A percentile compares a stretch with the other conserved stretches of the same genome.
Conservation (phyloP, 2,888 invertebrate genomes). For the Lithophane semibrunnea region DNA sequence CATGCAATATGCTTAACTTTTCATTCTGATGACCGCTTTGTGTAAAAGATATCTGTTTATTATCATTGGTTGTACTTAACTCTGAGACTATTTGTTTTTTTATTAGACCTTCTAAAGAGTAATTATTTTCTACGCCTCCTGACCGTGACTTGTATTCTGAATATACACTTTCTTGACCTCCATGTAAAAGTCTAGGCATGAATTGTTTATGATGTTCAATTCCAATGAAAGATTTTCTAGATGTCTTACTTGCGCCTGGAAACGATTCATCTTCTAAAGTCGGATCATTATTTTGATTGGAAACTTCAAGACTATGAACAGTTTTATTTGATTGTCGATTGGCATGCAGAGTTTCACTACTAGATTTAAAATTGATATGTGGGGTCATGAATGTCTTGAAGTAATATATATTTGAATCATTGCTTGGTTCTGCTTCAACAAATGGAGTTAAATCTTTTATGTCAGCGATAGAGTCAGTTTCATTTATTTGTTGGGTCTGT, state of each 20-base stretch:
- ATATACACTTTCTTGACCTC: slow-evolving; percentile 20
- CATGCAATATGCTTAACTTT: slow-evolving; percentile 37
- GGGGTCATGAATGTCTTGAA: slow-evolving; percentile 59
- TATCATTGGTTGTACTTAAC: slow-evolving; percentile 7
- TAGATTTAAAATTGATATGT: slow-evolving; percentile 41
- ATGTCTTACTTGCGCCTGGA: slow-evolving; percentile 22
- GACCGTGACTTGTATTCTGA: slow-evolving; percentile 26
- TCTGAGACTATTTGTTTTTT: slow-evolving; percentile 30
- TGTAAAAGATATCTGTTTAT: slow-evolving; percentile 15
- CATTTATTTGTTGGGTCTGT: slow-evolving; percentile 53
- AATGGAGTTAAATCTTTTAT: slow-evolving; percentile 25
- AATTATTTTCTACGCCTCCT: slow-evolving; percentile 20
- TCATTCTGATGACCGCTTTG: slow-evolving; percentile 32
- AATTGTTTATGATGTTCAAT: slow-evolving; percentile 21
- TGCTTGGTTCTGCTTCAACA: slow-evolving; percentile 44
- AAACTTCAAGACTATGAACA: slow-evolving; percentile 30
- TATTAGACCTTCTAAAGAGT: slow-evolving; percentile 34
- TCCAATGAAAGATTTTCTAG: slow-evolving; percentile 22
- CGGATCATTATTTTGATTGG: slow-evolving; percentile 7
- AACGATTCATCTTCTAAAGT: slow-evolving; percentile 35
- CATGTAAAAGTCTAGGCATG: slow-evolving; percentile 13
- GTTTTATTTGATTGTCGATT: slow-evolving; percentile 28
- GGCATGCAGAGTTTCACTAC: slow-evolving; percentile 21
- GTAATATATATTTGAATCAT: slow-evolving; percentile 71
- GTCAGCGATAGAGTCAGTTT: slow-evolving; percentile 32